Evolutionary conservation across 2,797 vertebrate genomes (phyloP).

Genomic region (Hypotaenidia philippensis): DNA sequence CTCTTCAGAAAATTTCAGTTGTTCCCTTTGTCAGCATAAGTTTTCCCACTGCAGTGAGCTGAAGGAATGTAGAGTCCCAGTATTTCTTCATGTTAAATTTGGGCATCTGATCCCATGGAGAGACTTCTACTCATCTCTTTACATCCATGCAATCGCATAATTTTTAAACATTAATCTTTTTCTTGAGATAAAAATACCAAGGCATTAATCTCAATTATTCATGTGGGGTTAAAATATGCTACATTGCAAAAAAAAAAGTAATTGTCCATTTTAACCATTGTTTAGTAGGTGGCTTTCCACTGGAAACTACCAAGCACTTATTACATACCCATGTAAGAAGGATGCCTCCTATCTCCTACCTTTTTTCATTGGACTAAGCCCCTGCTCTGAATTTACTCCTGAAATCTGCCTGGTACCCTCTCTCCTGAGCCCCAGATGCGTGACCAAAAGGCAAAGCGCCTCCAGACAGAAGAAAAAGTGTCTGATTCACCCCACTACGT

Average conservation of each 20-base stretch:
- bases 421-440: not conserved
- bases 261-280: not conserved
- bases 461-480: not conserved
- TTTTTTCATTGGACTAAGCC: not conserved
- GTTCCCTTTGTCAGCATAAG: not conserved
- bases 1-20: not conserved
- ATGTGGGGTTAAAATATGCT: not conserved
- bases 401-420: not conserved
- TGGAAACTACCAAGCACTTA: not conserved
- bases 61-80: not conserved
- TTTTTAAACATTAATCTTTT: not conserved
- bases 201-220: not conserved
- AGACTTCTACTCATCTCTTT: not conserved
- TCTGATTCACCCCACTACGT: not conserved
- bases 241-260: not conserved
- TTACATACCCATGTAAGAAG: not conserved
- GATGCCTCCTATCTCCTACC: not conserved
- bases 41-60: not conserved
- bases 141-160: not conserved
- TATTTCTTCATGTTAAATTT: not conserved
- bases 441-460: not conserved
- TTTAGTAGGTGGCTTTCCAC: not conserved
- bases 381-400: not conserved
- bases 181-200: accelerated
- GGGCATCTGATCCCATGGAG: not conserved